Conservation (phyloP, 35 echinoderm and acorn worm genomes). For the Ophioderma brevispina region DNA sequence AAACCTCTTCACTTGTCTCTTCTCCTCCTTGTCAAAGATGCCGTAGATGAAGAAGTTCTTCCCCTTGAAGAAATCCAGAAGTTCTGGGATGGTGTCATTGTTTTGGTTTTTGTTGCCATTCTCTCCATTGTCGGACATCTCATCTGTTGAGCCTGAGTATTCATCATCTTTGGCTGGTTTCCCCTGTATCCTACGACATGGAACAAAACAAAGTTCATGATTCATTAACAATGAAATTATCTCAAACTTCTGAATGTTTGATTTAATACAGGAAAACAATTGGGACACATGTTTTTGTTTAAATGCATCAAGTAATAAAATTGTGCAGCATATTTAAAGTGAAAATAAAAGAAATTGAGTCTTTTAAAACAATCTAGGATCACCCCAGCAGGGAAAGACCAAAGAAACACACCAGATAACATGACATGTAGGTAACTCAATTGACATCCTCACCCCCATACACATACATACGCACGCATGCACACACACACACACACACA, state of each 20-base stretch:
- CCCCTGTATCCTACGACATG: neutral
- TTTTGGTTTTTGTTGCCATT: neutral
- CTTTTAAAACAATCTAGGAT: no score
- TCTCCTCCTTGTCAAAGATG: slow-evolving; percentile 73
- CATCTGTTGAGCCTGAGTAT: slow-evolving; percentile 71
- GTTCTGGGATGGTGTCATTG: slow-evolving; percentile 58
- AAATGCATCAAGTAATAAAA: neutral
- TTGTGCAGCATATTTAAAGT: no score
- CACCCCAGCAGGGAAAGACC: no score
- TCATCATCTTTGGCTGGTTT: slow-evolving; percentile 9
- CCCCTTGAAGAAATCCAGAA: slow-evolving; percentile 76
- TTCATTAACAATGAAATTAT: no score
- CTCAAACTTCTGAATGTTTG: no score
- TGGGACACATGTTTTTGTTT: neutral
- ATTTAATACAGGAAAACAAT: neutral
- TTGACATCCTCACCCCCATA: no score
- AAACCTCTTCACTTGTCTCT: slow-evolving; percentile 72
- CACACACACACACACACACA: no score
- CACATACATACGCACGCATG: no score
- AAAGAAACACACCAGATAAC: no score
- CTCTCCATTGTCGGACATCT: slow-evolving; percentile 5
- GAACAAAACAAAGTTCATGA: no score
- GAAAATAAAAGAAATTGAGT: no score
- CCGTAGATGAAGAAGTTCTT: slow-evolving; percentile 88
- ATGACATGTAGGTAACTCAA: no score